Evolutionary conservation across 2,113 vertebrate genomes (phyloP).

Genomic region (Syngnathus floridae): DNA sequence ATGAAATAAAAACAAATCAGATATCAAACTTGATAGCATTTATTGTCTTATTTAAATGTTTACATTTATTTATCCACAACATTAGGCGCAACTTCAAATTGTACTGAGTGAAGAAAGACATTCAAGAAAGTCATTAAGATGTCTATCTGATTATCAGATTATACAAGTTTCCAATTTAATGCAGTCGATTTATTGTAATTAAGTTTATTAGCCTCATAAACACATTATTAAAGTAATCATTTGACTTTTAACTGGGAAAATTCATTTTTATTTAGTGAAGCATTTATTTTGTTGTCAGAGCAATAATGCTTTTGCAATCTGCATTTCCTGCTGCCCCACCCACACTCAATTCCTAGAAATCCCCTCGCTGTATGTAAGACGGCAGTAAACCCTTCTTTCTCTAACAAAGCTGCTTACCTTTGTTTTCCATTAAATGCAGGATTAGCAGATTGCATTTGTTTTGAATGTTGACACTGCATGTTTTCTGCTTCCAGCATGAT

Average conservation of each 20-base stretch:
- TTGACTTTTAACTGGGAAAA: conserved; percentile 4
- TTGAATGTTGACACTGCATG: neutral
- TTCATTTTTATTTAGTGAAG: conserved; percentile 8
- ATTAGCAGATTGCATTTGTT: neutral
- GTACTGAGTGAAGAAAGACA: no score
- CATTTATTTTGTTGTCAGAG: conserved; percentile 4
- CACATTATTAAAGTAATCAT: neutral
- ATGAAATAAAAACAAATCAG: neutral
- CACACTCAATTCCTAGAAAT: conserved; percentile 5
- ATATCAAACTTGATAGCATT: neutral
- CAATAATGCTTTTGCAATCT: neutral
- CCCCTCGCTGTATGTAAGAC: neutral
- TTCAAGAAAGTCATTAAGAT: no score
- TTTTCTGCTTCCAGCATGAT: conserved; percentile 74
- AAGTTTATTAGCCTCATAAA: neutral
- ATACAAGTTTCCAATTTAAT: neutral
- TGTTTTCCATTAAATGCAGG: neutral
- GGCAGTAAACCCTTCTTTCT: neutral
- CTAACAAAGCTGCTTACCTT: neutral
- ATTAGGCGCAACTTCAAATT: no score
- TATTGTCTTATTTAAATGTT: neutral
- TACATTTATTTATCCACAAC: no score
- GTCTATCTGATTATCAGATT: neutral
- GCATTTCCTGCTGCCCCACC: conserved; percentile 8
- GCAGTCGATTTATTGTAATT: neutral